These are phyloP conservation scores for Leucania comma DNA, from an alignment of 2,888 invertebrate species.

Conservation along the genomic window DNA sequence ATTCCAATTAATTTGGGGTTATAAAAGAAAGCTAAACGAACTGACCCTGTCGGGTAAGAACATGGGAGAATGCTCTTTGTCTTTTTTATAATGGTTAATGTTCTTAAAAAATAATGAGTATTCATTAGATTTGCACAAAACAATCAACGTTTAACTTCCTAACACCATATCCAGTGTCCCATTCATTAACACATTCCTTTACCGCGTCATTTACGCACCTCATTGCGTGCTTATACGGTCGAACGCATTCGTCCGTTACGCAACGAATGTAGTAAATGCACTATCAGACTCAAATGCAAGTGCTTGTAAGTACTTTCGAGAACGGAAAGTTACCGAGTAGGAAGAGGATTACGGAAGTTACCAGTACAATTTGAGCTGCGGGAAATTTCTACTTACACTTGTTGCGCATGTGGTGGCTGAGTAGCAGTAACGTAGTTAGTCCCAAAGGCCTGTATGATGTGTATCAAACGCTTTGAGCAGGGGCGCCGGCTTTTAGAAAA, in stretches of 20 bases:
- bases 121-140: background rate
- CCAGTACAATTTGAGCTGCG: constrained; percentile 32
- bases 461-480: too few relatives aligned
- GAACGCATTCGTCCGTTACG: constrained; percentile 50
- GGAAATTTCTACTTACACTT: constrained; percentile 31
- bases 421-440: background rate
- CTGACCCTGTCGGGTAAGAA: background rate
- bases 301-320: constrained; percentile 28
- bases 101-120: background rate
- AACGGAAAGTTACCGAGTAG: constrained; percentile 64
- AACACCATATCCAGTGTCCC: constrained; percentile 9
- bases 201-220: constrained; percentile 39
- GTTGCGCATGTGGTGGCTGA: too few relatives aligned
- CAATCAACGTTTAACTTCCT: constrained; percentile 19
- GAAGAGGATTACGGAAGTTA: constrained; percentile 62
- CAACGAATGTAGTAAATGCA: constrained; percentile 47
- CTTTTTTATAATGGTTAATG: background rate
- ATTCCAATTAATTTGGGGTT: too few relatives aligned
- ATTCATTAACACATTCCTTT: constrained; percentile 44
- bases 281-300: constrained; percentile 53
- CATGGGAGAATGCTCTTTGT: background rate
- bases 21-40: background rate
- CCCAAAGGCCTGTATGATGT: too few relatives aligned
- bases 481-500: too few relatives aligned
- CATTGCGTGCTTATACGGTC: constrained; percentile 43